phyloP scores from a whole-genome alignment of 2,113 vertebrate genomes.

The Cavia porcellus region DNA sequence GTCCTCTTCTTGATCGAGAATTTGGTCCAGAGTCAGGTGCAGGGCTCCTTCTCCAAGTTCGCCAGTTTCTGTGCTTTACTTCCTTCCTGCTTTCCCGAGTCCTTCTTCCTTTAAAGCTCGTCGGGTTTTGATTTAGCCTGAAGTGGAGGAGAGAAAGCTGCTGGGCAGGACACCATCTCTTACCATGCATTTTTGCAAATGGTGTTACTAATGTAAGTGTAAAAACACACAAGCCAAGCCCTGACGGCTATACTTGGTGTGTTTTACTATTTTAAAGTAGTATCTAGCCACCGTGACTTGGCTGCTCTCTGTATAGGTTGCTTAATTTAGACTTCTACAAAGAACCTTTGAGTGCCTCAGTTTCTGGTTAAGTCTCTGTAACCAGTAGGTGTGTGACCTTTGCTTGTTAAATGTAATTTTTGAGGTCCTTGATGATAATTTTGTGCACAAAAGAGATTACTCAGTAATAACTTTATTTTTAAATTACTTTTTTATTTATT shows the following conservation, averaged over 20 bases:
- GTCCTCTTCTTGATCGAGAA: not conserved
- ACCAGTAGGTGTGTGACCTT: not conserved
- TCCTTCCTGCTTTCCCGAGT: not conserved
- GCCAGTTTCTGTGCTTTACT: not conserved
- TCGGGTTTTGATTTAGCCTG: not conserved
- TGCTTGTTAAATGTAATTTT: not conserved
- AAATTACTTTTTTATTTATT: conserved; percentile 52
- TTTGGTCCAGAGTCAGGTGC: not conserved
- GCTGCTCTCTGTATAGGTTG: not conserved
- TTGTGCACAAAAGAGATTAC: conserved; percentile 16
- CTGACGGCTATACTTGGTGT: not conserved
- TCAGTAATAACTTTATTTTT: conserved; percentile 53
- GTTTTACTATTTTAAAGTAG: not conserved
- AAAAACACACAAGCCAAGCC: conserved; percentile 44
- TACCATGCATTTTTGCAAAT: not conserved
- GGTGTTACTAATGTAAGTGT: not conserved
- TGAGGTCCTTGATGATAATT: conserved; percentile 45
- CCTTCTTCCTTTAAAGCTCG: not conserved
- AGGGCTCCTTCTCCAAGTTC: not conserved
- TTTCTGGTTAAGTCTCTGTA: not conserved
- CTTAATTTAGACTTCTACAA: not conserved
- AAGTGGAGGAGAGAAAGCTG: not conserved
- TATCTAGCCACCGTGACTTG: too few relatives aligned
- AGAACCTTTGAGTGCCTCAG: not conserved
- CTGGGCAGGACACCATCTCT: not conserved